phyloP scores from a whole-genome alignment of 1,140 invertebrate species.

The Hesperophylax magnus region DNA sequence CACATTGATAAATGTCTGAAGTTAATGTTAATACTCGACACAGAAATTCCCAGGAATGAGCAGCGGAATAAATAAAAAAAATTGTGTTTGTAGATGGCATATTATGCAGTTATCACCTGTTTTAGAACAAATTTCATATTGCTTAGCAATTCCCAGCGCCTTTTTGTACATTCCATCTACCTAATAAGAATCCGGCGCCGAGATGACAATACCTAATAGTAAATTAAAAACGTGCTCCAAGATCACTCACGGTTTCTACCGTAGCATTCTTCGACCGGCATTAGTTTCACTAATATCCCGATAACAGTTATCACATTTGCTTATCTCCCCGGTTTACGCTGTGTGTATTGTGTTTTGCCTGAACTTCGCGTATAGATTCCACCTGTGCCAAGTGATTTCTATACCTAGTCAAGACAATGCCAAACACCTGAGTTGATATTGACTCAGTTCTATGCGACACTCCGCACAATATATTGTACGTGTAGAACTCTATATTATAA shows the following conservation, averaged over 20 bases:
- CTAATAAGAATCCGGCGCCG: background rate
- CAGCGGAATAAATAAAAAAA: too few species aligned
- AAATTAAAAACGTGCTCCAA: background rate
- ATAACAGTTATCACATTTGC: constrained; percentile 22
- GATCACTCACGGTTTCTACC: background rate
- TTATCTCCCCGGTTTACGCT: constrained; percentile 21
- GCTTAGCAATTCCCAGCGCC: too few species aligned
- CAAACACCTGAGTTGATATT: constrained; percentile 18
- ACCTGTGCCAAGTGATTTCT: constrained; percentile 26
- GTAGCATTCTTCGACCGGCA: background rate
- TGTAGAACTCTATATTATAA: background rate
- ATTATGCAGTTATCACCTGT: too few species aligned
- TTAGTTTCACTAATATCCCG: constrained; percentile 25
- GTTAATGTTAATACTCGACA: too few species aligned
- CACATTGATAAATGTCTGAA: too few species aligned
- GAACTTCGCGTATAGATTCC: background rate
- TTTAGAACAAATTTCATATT: too few species aligned
- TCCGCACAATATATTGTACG: background rate
- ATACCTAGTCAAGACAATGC: constrained; percentile 10
- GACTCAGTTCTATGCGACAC: constrained; percentile 25
- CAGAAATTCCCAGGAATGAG: too few species aligned
- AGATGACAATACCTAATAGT: background rate
- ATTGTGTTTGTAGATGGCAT: too few species aligned
- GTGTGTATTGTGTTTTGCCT: too few species aligned
- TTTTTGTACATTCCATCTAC: too few species aligned